Conservation (phyloP, 2,888 invertebrate genomes). For the Melipona beecheii region DNA sequence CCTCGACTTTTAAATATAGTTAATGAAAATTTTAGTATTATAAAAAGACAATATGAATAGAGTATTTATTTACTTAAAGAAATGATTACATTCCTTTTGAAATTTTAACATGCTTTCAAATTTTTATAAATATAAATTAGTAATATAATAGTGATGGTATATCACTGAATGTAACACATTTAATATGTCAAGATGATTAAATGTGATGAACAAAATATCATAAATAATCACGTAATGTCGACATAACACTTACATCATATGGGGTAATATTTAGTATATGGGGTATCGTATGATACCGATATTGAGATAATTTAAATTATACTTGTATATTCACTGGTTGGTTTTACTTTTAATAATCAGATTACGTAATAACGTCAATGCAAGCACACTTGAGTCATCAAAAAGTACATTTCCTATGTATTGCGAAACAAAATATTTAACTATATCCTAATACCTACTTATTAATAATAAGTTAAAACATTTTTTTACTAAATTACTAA, state of each 20-base stretch:
- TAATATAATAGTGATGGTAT: too few relatives aligned
- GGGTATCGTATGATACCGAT: neutral
- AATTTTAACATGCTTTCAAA: too few relatives aligned
- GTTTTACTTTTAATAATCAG: slow-evolving; percentile 1
- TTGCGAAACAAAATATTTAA: slow-evolving; percentile 6
- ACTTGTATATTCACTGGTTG: neutral
- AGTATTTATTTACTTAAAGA: too few relatives aligned
- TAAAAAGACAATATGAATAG: too few relatives aligned
- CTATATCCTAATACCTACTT: neutral
- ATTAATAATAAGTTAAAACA: neutral
- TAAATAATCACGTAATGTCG: neutral
- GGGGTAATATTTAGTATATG: too few relatives aligned
- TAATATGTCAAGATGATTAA: too few relatives aligned
- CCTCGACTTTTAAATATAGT: too few relatives aligned
- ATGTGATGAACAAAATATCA: neutral
- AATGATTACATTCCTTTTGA: too few relatives aligned
- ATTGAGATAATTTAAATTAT: neutral
- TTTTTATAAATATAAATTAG: too few relatives aligned
- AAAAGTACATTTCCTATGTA: neutral
- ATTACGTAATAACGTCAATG: slow-evolving; percentile 5
- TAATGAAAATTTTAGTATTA: too few relatives aligned
- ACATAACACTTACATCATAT: neutral
- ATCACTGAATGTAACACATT: neutral
- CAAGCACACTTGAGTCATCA: neutral
- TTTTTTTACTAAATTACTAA: neutral